Base-by-base conservation (phyloP, 2,888 invertebrate species). In the Tenthredo notha region DNA sequence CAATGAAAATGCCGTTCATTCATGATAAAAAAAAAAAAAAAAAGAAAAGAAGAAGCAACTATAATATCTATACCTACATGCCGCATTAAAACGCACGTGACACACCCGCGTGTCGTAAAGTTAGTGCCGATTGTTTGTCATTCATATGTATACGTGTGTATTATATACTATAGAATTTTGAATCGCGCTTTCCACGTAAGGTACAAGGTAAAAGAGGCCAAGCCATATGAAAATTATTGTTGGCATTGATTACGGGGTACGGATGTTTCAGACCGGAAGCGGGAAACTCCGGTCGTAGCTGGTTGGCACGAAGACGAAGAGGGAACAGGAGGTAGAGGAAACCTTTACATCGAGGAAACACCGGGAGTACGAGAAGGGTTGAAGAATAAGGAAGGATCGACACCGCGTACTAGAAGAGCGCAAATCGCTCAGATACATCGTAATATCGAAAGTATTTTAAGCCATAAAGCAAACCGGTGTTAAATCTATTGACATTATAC, bases 261-360 rank as follows among this genome's bases (percentile, higher is more conserved):
- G 83, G 50, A 21, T 40, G 67, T 88, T 86, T 43, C 89, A 92
- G 92, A 92, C 89, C 90, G 92, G 89, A 92, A 91, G 88, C 90
- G 92, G 37, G 92, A 92, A 86, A 89, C 88, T 61, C 89, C 91
- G 78, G 87, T 90, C 86, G 89, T 89, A 86, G 88, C 89, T 82
- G 90, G 91, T 84, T 92, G 92, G 92, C 90, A 90, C 88, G 91
- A 91, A 88, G 89, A 89, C 88, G 91, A 90, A 88, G 89, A 89
- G 77, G 89, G 88, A 84, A 25, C 50, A 25, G 54, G 25, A 50
- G 83, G 65, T 43, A 50, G 83, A 29, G 91, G 91, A 78, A 92
- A 92, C 87, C 88, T 92, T 85, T 92, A 92, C 88, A 92, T 92
- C 88, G 92, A 92, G 84, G 92, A 92, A 12, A 29, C 83, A 67